Evolutionary conservation across 2,113 vertebrate genomes (phyloP).

Genomic region (Prunella himalayana): DNA sequence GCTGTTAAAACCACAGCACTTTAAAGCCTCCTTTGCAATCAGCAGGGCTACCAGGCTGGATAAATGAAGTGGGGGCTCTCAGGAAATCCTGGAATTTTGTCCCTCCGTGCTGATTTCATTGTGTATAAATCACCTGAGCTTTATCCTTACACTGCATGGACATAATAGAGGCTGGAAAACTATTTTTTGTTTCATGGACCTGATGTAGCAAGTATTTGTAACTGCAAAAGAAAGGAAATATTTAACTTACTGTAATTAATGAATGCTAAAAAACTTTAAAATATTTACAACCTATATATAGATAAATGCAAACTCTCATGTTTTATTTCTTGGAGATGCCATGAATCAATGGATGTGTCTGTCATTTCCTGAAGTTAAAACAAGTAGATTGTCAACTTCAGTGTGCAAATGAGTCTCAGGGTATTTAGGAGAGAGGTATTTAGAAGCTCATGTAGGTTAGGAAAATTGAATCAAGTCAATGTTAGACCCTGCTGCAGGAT

Average conservation of each 20-base stretch:
- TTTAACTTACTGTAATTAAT: not conserved
- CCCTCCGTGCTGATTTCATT: not conserved
- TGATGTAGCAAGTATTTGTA: not conserved
- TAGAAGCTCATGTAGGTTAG: not conserved
- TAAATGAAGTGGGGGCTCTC: not conserved
- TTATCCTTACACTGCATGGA: not conserved
- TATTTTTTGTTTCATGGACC: not conserved
- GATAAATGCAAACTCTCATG: not conserved
- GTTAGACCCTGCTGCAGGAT: not conserved
- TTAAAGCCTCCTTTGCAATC: not conserved
- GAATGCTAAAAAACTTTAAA: not conserved
- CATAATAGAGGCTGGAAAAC: not conserved
- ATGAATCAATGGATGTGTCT: not conserved
- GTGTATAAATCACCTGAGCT: not conserved
- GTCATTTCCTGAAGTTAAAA: not conserved
- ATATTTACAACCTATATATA: not conserved
- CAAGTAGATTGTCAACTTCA: not conserved
- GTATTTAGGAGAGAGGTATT: not conserved
- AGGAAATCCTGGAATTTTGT: not conserved
- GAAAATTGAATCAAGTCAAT: not conserved
- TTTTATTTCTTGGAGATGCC: not conserved
- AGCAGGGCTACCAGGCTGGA: not conserved
- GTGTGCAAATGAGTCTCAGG: rapidly evolving
- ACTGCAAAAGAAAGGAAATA: not conserved
- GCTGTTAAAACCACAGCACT: not conserved